Evolutionary conservation across 2,113 vertebrate species (phyloP), one percentile per base, ranked within the genome.

Genomic region (Calidris pygmaea): DNA sequence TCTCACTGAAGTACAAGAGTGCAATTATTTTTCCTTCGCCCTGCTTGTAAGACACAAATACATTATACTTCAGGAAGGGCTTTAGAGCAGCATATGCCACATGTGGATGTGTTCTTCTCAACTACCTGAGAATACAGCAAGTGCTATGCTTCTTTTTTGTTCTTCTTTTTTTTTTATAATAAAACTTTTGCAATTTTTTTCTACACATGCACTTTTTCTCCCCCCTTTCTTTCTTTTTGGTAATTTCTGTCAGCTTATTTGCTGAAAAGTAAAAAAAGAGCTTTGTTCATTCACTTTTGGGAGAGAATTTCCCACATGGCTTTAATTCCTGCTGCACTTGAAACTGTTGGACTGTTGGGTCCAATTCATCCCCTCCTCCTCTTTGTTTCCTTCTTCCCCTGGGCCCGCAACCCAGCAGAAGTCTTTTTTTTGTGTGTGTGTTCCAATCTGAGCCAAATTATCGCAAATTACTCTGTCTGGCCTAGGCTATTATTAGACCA

Each of bases 401-500:
- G 60, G 58, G 62, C 52, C 74, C 13, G n/a, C 70, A 96, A 60
- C n/a, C 7, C 48, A 85, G 56, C 60, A 87, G 73, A 87, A 72
- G 34, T 41, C 35, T 52, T 34, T 85, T 24, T 34, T 85, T 24
- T 75, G 6, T 37, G 12, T 48, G 43, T 65, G 29, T 84, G 45
- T 81, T 92, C 70, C 58, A 43, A 87, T 91, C 76, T 62, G 66
- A 95, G 89, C 62, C 91, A 96, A 94, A 95, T 87, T 85, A 95
- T 87, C 1, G 0, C 14, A 12, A 93, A 95, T 93, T 93, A 79
- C 58, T 93, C 82, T 85, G 80, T 93, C 94, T 96, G 87, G 91
- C 35, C 91, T 93, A 53, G 71, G 24, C 77, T 97, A 89, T 97
- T 93, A 95, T 94, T 95, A 87, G 70, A 87, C 62, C 53, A 87